These are phyloP conservation scores for Bursaphelenchus okinawaensis DNA, from an alignment of 2,888 invertebrate genomes.

Conservation along the genomic window DNA sequence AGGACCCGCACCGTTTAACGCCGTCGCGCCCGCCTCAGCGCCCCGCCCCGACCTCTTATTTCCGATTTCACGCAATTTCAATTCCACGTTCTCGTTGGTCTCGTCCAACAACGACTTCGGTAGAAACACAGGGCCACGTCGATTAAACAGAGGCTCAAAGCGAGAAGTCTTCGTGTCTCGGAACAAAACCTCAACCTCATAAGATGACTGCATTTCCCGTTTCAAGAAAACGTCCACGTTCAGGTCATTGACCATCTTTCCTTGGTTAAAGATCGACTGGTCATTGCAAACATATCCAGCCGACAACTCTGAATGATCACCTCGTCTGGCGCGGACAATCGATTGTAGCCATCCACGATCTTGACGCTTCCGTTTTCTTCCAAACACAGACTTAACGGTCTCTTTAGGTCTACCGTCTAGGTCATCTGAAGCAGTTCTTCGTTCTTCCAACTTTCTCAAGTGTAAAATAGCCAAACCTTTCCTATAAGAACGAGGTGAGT, in stretches of 20 bases:
- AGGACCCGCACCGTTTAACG: neutral
- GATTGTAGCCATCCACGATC: neutral
- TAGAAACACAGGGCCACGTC: conserved; percentile 4
- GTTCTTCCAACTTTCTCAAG: neutral
- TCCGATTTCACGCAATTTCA: neutral
- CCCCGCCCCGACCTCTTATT: conserved; percentile 11
- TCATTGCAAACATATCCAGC: neutral
- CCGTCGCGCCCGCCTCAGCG: neutral
- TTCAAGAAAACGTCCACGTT: conserved; percentile 19
- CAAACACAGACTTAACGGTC: neutral
- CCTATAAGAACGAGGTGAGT: neutral
- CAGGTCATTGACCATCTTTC: conserved; percentile 15
- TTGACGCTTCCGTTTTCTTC: neutral
- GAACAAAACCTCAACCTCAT: conserved; percentile 17
- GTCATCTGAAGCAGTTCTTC: too few relatives aligned
- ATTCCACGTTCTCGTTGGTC: neutral
- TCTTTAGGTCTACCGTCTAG: too few relatives aligned
- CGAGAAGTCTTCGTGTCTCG: conserved; percentile 7
- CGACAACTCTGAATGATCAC: neutral
- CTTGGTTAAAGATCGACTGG: neutral
- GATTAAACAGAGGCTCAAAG: conserved; percentile 2
- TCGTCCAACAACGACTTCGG: conserved; percentile 10
- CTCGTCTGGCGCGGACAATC: neutral
- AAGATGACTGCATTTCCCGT: conserved; percentile 13
- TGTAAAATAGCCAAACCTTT: neutral